Conservation (phyloP, 2,113 vertebrate genomes). For the Scartelaos histophorus region DNA sequence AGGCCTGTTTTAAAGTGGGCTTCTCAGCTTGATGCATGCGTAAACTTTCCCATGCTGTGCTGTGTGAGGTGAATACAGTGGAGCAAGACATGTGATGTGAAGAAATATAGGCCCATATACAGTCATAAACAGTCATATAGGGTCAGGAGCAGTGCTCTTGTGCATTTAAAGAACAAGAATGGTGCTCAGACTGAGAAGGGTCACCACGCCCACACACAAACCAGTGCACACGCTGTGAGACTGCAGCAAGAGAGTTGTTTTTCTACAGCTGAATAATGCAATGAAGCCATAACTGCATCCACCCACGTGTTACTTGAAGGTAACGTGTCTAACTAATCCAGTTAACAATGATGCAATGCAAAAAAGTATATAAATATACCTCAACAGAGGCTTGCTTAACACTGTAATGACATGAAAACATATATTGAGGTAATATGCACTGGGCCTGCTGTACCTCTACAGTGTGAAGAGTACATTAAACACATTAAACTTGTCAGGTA, state of each 20-base stretch:
- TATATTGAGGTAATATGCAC: neutral
- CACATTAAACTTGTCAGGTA: slow-evolving; percentile 24
- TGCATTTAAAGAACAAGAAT: slow-evolving; percentile 20
- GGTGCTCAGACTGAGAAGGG: neutral
- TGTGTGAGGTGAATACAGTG: slow-evolving; percentile 45
- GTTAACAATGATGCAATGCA: neutral
- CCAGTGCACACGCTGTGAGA: too few relatives aligned
- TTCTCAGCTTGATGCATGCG: slow-evolving; percentile 32
- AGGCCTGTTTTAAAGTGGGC: slow-evolving; percentile 46
- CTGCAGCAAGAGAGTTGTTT: neutral
- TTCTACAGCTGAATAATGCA: neutral
- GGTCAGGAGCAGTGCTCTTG: slow-evolving; percentile 3
- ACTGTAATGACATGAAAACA: neutral
- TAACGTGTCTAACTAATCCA: too few relatives aligned
- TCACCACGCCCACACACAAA: neutral
- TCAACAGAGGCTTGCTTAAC: neutral
- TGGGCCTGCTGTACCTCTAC: slow-evolving; percentile 9
- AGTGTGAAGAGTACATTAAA: slow-evolving; percentile 13
- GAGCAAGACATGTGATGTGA: slow-evolving; percentile 11
- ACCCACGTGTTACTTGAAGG: neutral
- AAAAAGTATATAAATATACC: neutral
- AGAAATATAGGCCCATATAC: neutral
- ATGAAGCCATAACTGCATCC: neutral
- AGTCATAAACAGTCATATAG: neutral
- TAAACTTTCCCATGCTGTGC: slow-evolving; percentile 46